Evolutionary conservation across 1,140 invertebrate genomes (phyloP), one percentile per base, ranked within the genome.

Genomic region (Drosophila melanogaster): DNA sequence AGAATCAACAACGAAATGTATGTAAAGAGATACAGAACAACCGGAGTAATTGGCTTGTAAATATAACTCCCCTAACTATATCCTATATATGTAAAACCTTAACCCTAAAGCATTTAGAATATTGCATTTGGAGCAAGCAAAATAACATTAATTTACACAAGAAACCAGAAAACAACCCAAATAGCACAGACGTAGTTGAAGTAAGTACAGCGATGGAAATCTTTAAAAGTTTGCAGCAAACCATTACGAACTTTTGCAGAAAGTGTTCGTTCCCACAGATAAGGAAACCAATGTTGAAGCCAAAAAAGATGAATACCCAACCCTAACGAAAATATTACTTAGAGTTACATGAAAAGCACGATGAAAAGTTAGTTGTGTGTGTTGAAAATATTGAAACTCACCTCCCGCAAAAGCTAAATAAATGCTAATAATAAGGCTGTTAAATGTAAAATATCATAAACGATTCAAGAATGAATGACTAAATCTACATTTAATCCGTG

Each of bases 341-440:
- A 66, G 54, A 76, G 37, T 62, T 62, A 62, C 10, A 41, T 15
- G 44, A 53, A 64, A 46, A 61, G 56, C 58, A 65, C 70, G 62
- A 64, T 59, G 81, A 51, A 62, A 51, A 62, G 59, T 81, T 67
- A 62, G 64, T 80, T 81, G 72, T 62, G 72, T 62, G 69, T 51
- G 59, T 64, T 56, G 38, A 49, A 58, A 73, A 24, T 50, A 38
- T 19, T 17, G 44, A 54, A 44, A 43, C 33, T 38, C 64, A 84
- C 72, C 85, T 59, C 65, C 77, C 53, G 70, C 69, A 83, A 62
- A 70, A 70, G 80, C 80, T 60, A 83, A 61, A 54, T 67, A 85
- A 85, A 85, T 90, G 86, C 90, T 90, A 90, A 91, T 90, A 81
- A 90, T 91, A 91, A 90, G 86, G 90, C 90, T 91, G 90, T 91